Conservation (phyloP, 1,140 invertebrate species). For the Euura saliciscinereae region DNA sequence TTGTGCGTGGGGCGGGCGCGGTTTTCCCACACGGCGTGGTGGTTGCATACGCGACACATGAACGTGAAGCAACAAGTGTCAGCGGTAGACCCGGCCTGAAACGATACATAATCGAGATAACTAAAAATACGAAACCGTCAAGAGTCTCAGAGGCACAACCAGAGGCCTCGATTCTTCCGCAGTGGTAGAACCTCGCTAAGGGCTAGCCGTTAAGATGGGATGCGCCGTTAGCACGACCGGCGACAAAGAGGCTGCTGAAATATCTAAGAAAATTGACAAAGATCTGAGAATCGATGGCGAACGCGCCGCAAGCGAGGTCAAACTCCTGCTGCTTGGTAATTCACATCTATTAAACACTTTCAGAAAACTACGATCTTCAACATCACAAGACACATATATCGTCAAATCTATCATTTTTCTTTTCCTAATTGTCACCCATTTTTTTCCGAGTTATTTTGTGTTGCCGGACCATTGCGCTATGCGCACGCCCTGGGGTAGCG, state of each 20-base stretch:
- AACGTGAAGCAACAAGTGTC: slow-evolving; percentile 2
- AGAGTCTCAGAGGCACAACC: neutral
- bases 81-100: neutral
- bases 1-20: neutral
- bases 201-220: slow-evolving; percentile 63
- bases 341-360: too few species aligned
- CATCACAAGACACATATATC: too few species aligned
- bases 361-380: too few species aligned
- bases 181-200: neutral
- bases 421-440: too few species aligned
- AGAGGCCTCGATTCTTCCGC: neutral
- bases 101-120: neutral
- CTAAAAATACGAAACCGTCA: neutral
- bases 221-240: slow-evolving; percentile 79
- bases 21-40: neutral
- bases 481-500: too few species aligned
- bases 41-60: neutral
- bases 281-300: slow-evolving; percentile 83
- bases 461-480: too few species aligned
- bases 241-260: slow-evolving; percentile 81
- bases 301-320: slow-evolving; percentile 85
- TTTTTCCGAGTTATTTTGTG: too few species aligned
- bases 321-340: slow-evolving; percentile 84
- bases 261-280: slow-evolving; percentile 90
- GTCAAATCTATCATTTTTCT: too few species aligned